Evolutionary conservation across 2,888 invertebrate species (phyloP).

Genomic region (Hipparchia sbordonii): DNA sequence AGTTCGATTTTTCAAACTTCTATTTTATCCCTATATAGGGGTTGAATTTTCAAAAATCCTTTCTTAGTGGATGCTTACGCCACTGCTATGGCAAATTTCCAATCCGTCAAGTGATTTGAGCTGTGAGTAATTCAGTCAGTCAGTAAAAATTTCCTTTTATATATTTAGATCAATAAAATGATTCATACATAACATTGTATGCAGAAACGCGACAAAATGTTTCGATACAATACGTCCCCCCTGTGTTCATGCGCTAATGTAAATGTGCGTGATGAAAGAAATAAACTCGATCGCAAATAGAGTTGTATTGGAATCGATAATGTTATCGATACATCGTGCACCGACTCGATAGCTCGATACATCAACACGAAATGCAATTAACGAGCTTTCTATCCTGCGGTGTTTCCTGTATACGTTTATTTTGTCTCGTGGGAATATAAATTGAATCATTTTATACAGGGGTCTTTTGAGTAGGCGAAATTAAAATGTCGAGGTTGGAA

Average conservation of each 20-base stretch:
- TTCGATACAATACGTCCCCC: too few species aligned
- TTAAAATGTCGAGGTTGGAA: not conserved
- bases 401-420: constrained; percentile 33
- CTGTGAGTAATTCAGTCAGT: too few species aligned
- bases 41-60: too few species aligned
- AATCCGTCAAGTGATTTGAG: too few species aligned
- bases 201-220: too few species aligned
- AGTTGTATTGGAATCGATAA: constrained; percentile 34
- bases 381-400: constrained; percentile 38
- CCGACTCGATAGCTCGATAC: constrained; percentile 29
- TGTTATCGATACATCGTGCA: constrained; percentile 35
- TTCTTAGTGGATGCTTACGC: too few species aligned
- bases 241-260: not conserved
- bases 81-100: too few species aligned
- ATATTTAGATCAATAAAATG: too few species aligned
- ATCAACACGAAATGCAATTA: constrained; percentile 36
- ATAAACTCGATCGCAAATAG: constrained; percentile 38
- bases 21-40: too few species aligned
- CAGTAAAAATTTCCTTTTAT: too few species aligned
- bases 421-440: constrained; percentile 36
- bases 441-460: constrained; percentile 16
- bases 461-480: constrained; percentile 14
- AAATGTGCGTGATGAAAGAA: constrained; percentile 39
- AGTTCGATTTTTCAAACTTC: too few species aligned
- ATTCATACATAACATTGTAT: too few species aligned